Base-by-base conservation (phyloP, 2,888 invertebrate genomes). In the Prenolepis imparis region DNA sequence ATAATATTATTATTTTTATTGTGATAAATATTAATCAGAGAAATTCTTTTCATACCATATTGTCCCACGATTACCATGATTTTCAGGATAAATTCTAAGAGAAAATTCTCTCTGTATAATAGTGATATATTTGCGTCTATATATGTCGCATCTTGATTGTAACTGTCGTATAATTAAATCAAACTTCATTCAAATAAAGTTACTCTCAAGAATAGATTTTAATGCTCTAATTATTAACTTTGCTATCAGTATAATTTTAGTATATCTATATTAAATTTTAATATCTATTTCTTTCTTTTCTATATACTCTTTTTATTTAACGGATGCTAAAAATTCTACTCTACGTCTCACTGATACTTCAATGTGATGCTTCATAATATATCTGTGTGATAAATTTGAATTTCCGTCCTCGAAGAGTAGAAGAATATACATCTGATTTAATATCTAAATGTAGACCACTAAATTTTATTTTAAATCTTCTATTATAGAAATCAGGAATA, bases 391-490 rank as follows among this genome's bases (percentile, higher is more conserved):
- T n/a, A 36, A 59, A 72, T 44, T 80, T 73, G 41, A 44, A 80
- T 80, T 59, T 59, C 28, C 28, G 44, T 68, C 39, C 64, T 63
- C 66, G 66, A 24, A 74, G 12, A 21, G 61, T 61, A 74, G 24
- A 61, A 41, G 21, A 64, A 48, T 64, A 75, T 64, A 48, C 41
- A 61, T 48, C 28, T 15, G 64, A 64, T 64, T 64, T 48, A 64
- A 75, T 64, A 75, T 75, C 48, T 64, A 75, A 75, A 48, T 75
- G 66, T 36, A 64, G 32, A 63, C 11, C n/a, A 39, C 36, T 32
- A 36, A 75, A 75, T 48, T 32, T 32, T 64, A 75, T 75, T 75
- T 75, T 15, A 32, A 9, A 3, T 64, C 32, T 12, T 52, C 52
- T 55, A 55, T 55, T 55, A 39, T 8, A 8, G 12, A 70, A 68